Base-by-base conservation (phyloP, 2,113 vertebrate genomes). In the Eclectus roratus region DNA sequence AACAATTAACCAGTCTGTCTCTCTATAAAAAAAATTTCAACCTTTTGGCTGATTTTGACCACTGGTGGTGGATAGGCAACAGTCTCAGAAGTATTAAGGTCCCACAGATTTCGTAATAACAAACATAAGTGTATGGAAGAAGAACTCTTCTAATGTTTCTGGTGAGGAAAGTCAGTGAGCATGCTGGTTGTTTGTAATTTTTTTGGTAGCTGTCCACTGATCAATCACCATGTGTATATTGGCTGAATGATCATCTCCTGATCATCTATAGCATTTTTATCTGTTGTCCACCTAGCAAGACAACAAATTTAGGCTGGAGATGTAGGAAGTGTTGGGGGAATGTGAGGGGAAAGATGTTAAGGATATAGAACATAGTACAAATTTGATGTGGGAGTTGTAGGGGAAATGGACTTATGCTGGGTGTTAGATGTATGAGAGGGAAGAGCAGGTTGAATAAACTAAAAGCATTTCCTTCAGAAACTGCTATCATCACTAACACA, bases 291-390 rank as follows among this genome's bases (percentile, higher is more conserved):
- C 46, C 21, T 72, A 64, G 27, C 35, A 82, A 80, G 7, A 39
- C 43, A 50, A 28, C 23, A 39, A 63, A 83, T 33, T 56, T 80
- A 50, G 53, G 20, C 49, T 88, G 49, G 66, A 85, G 21, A 50
- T 0, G 0, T 14, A 72, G 78, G 24, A 88, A 33, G 17, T 56
- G 2, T 47, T 68, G n/a, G 6, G 25, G 6, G 14, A 69, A 61
- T 28, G 9, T 15, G 39, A 52, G n/a, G 25, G 28, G 31, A 72
- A 80, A 86, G 33, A 33, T 68, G 3, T 63, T 46, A 43, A 35
- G 20, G 7, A 61, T 69, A 11, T 20, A 44, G 33, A 87, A 17
- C 5, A 25, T 65, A 79, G 72, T 55, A 35, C 20, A 69, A 88
- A 43, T 31, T 18, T 50, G 17, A 47, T 52, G 17, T 76, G 33